These are phyloP conservation scores for Caenorhabditis sinica DNA, from an alignment of 2,888 invertebrate species.

Conservation along the genomic window DNA sequence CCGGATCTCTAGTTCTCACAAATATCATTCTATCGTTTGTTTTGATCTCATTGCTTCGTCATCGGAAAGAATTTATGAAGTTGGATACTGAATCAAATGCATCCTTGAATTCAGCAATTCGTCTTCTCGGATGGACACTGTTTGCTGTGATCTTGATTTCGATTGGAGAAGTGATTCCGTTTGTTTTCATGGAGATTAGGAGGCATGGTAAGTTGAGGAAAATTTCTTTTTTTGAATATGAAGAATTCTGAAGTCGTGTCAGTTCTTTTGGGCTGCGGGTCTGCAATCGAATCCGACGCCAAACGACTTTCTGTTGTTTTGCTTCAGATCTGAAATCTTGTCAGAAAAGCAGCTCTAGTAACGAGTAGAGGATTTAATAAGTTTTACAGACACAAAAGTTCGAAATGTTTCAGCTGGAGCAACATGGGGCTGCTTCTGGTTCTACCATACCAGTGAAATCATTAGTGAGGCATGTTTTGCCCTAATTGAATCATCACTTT, in stretches of 20 bases:
- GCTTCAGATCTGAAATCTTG: too few species aligned
- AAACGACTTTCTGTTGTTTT: too few species aligned
- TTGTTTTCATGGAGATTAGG: slow-evolving; percentile 3
- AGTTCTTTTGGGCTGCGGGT: too few species aligned
- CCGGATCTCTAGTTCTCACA: slow-evolving; percentile 30
- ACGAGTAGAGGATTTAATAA: too few species aligned
- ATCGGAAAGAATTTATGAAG: slow-evolving; percentile 25
- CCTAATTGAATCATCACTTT: slow-evolving; percentile 7
- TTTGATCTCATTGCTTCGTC: slow-evolving; percentile 20
- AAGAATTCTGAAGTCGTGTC: not conserved
- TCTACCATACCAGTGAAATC: slow-evolving; percentile 7
- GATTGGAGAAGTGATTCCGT: slow-evolving; percentile 26
- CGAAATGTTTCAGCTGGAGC: not conserved
- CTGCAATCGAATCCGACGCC: too few species aligned
- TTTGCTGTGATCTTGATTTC: slow-evolving; percentile 11
- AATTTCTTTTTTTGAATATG: not conserved
- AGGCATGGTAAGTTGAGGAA: not conserved
- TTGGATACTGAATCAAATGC: slow-evolving; percentile 34
- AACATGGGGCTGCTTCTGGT: slow-evolving; percentile 12
- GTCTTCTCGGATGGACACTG: slow-evolving; percentile 35
- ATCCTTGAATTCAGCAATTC: slow-evolving; percentile 29
- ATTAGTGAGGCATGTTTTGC: slow-evolving; percentile 2
- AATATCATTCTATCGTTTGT: slow-evolving; percentile 19
- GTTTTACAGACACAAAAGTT: too few species aligned
- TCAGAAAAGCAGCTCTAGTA: too few species aligned